Base-by-base conservation (phyloP, 2,113 vertebrate genomes). In the Oreocharis arfaki region DNA sequence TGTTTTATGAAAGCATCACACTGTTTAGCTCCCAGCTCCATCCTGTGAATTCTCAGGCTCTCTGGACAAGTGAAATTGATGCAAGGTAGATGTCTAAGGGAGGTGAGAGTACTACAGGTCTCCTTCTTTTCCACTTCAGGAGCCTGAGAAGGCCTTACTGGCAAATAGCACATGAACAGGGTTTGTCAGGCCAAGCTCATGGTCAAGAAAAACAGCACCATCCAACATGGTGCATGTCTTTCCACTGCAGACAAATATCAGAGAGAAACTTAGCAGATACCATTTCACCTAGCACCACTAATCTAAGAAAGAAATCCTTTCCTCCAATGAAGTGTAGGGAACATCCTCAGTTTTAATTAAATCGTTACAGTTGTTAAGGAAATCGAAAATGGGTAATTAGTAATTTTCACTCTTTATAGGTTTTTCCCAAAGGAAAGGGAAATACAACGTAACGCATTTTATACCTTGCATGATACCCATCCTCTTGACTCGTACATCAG, bases 201-300 rank as follows among this genome's bases (percentile, higher is more conserved):
- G 9, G n/a, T 73, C 73, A 55, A 70, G 47, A 11, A 44, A 76
- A 90, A 19, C 19, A 55, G 32, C 19, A 47, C 16, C 10, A 67
- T 52, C 26, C 3, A 4, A n/a, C 10, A 39, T 2, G 2, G 33
- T 11, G n/a, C 0, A 0, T 22, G 23, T 55, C 56, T 42, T 89
- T 70, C 52, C 39, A 60, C 7, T 39, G 16, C 16, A 76, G 73
- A 17, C 26, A 60, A 52, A 26, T 21, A 67, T 46, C 60, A 73
- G 35, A 33, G 5, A 76, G 20, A 28, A 85, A 41, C 15, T 39
- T 8, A 35, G 12, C n/a, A 76, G 61, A 91, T 18, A 42, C 37
- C 24, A 6, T 44, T 69, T 42, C 11, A n/a, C 11, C 57, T 42
- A 35, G 26, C 37, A 67, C 9, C 28, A 27, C 9, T 65, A 47